Base-by-base conservation (phyloP, 2,888 invertebrate genomes). In the Chironomus riparius region DNA sequence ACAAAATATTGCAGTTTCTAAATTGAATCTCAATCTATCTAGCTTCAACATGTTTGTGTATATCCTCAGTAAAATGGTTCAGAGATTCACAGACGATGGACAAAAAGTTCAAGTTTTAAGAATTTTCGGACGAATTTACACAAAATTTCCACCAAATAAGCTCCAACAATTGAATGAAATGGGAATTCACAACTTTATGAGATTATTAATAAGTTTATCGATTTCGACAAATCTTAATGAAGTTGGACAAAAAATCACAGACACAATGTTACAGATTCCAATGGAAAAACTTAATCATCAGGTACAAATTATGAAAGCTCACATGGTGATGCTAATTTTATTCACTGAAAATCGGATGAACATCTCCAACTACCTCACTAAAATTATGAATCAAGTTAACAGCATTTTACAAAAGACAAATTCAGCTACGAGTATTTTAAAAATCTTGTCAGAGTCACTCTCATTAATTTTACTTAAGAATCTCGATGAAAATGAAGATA, bases 141-240 rank as follows among this genome's bases (percentile, higher is more conserved):
- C 87, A 0, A 88, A 88, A 80, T 87, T 88, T 77, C 86, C 87
- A 13, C 81, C 85, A n/a, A 84, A 84, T 70, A 88, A 88, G 81
- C 82, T 88, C 72, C 80, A 85, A 76, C 85, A 86, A 6, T 83
- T 88, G 12, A 86, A 85, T 24, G 87, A 87, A 79, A 83, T 82
- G 28, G 88, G 88, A 1, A 82, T 88, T 47, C 86, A 87, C 78
- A 86, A 88, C 82, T 85, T 88, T 65, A 82, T 87, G 13, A 62
- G 71, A 77, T 78, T 85, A 18, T 83, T 85, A 77, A 78, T 84
- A 0, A 80, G 82, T 7, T 77, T 84, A 71, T 80, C 82, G 4
- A 77, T 83, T 0, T 80, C 81, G 21, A 79, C 79, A 2, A 81
- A 83, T 47, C 80, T 82, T 21, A 76, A 38, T 2, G 82, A 83